These are phyloP conservation scores for Rotaria macrura DNA, from an alignment of 2,888 invertebrate species.

Conservation along the genomic window DNA sequence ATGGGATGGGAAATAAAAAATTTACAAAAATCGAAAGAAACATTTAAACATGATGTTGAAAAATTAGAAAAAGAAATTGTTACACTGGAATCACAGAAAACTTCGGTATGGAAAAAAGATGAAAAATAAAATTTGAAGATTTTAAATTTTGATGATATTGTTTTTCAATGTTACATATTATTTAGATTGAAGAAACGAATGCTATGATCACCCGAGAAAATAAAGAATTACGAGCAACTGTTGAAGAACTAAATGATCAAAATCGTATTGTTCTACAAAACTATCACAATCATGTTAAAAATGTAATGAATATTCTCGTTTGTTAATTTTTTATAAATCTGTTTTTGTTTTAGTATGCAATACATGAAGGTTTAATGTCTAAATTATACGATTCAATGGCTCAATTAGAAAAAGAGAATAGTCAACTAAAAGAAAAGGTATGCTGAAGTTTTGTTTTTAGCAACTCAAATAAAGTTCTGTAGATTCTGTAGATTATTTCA, in stretches of 20 bases:
- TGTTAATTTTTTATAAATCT: too few species aligned
- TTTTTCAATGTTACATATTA: too few species aligned
- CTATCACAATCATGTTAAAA: constrained; percentile 19
- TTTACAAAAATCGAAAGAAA: not conserved
- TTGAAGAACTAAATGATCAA: constrained; percentile 17
- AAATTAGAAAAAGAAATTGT: not conserved
- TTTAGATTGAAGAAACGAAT: constrained; percentile 2
- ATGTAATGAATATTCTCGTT: not conserved
- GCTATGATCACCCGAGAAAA: constrained; percentile 6
- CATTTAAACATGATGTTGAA: constrained; percentile 5
- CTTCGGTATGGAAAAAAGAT: not conserved
- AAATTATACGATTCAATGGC: constrained; percentile 8
- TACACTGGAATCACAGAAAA: not conserved
- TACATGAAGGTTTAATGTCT: not conserved
- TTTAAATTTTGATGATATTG: too few species aligned
- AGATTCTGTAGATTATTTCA: not conserved
- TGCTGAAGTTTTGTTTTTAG: too few species aligned
- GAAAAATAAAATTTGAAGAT: not conserved
- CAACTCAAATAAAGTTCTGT: not conserved
- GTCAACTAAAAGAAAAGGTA: constrained; percentile 11
- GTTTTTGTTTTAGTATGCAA: not conserved
- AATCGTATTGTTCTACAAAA: constrained; percentile 19
- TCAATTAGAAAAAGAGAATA: not conserved
- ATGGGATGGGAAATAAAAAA: constrained; percentile 15
- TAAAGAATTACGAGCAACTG: constrained; percentile 5